phyloP scores from a whole-genome alignment of 2,113 vertebrate species.

The Dolichotis patagonum region DNA sequence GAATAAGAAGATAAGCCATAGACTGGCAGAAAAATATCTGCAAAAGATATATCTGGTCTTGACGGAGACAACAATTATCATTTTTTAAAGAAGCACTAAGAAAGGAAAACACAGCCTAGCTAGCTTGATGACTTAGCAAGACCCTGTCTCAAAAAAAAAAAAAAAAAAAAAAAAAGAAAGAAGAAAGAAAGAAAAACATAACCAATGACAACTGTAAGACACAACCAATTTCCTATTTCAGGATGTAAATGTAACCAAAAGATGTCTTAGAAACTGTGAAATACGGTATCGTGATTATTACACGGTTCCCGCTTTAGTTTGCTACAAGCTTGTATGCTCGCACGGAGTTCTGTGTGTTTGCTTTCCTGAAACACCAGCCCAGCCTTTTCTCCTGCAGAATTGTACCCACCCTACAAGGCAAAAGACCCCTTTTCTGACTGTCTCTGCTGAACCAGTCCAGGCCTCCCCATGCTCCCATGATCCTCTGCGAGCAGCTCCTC shows the following conservation, averaged over 20 bases:
- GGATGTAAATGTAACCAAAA: background rate
- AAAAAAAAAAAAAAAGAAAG: background rate
- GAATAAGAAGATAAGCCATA: background rate
- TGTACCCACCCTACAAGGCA: background rate
- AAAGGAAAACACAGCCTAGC: background rate
- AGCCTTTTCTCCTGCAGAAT: background rate
- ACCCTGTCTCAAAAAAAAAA: background rate
- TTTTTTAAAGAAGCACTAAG: background rate
- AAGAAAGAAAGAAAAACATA: background rate
- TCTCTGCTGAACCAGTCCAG: background rate
- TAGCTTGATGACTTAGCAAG: background rate
- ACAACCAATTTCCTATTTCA: background rate
- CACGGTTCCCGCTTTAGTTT: fast-evolving
- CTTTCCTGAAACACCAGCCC: background rate
- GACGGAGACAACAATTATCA: background rate
- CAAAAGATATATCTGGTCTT: background rate
- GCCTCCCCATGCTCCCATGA: background rate
- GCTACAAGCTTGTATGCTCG: background rate
- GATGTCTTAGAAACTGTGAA: background rate
- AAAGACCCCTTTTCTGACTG: background rate
- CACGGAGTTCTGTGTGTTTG: background rate
- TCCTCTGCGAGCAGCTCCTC: background rate
- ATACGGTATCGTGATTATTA: fast-evolving
- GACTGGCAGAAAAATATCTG: background rate
- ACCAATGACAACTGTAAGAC: background rate